Base-by-base conservation (phyloP, 2,888 invertebrate species). In the Acheta domesticus region DNA sequence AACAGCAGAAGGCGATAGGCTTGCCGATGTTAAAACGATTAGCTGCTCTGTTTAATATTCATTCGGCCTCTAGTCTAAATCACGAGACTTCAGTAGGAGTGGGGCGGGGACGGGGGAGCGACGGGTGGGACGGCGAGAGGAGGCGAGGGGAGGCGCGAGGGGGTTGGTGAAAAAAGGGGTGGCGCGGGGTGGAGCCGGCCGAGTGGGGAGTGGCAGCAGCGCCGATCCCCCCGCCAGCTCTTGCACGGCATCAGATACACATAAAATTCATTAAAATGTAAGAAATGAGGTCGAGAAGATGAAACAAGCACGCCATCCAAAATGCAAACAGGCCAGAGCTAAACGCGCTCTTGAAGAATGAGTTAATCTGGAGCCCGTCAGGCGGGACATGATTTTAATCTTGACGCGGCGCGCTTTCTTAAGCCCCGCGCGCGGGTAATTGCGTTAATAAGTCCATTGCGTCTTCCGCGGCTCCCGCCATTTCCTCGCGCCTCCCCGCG, bases 281-380 rank as follows among this genome's bases (percentile, higher is more conserved):
- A 77, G 20, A 50, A 36, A 49, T 11, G 50, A 36, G 77, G 36
- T 21, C 73, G 19, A 48, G 12, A 77, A 74, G 77, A 79, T 49
- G 75, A 48, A 79, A 75, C 48, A 49, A 78, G 76, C 76, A 73
- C 36, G 74, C 48, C 79, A 80, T 80, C 75, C 79, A 80, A 82
- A 82, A 82, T 81, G 81, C 81, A 79, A 78, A 78, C 80, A 79
- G 62, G 78, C 23, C 76, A 79, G 80, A 77, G 78, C 80, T 79
- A 80, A 82, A 82, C 80, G 79, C 80, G 79, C 78, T 73, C 75
- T 77, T 82, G 82, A 82, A 81, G 81, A 82, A 82, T 82, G 81
- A 82, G 81, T 80, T 82, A 81, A 82, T 81, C 80, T 82, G 81
- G 78, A 48, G 80, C 77, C 81, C 79, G 78, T 79, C 80, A 79